Percentiles rank a stretch among this genome's conserved stretches.
These are phyloP conservation scores for Maylandia zebra DNA, from an alignment of 2,113 vertebrate genomes.

Conservation along the genomic window DNA sequence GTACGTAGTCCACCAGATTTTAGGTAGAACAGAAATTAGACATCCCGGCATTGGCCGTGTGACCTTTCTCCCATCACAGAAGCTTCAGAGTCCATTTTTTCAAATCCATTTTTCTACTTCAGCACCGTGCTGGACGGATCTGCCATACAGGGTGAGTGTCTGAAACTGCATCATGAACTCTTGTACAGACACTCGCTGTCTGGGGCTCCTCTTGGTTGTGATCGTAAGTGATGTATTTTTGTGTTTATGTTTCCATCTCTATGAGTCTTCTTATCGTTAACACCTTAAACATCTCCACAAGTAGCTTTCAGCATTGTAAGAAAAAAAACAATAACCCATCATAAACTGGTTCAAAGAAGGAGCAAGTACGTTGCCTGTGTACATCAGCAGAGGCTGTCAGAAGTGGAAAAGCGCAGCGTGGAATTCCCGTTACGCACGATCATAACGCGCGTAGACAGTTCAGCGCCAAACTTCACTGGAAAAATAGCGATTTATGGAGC, in stretches of 20 bases:
- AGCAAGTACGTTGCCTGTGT: neutral
- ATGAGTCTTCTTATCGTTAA: neutral
- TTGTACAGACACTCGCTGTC: neutral
- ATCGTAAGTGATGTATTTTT: neutral
- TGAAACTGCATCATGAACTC: conserved; percentile 17
- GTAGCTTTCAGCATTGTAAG: neutral
- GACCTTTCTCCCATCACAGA: neutral
- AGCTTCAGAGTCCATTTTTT: neutral
- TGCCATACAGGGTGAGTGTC: conserved; percentile 62
- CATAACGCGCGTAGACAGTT: neutral
- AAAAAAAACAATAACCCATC: neutral
- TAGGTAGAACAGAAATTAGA: neutral
- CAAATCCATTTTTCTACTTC: conserved; percentile 14
- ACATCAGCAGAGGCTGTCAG: neutral
- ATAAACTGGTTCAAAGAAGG: neutral
- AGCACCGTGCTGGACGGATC: conserved; percentile 61
- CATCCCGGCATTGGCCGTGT: neutral
- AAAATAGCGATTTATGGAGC: neutral
- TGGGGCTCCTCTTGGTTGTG: neutral
- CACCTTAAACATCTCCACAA: neutral
- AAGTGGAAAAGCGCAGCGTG: neutral
- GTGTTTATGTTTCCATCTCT: neutral
- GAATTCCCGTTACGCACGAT: conserved; percentile 18
- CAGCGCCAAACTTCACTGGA: neutral
- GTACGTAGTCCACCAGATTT: neutral